Percentiles rank a stretch among this genome's conserved stretches.
Conservation (phyloP, 2,888 invertebrate species). For the Dusona sp. region DNA sequence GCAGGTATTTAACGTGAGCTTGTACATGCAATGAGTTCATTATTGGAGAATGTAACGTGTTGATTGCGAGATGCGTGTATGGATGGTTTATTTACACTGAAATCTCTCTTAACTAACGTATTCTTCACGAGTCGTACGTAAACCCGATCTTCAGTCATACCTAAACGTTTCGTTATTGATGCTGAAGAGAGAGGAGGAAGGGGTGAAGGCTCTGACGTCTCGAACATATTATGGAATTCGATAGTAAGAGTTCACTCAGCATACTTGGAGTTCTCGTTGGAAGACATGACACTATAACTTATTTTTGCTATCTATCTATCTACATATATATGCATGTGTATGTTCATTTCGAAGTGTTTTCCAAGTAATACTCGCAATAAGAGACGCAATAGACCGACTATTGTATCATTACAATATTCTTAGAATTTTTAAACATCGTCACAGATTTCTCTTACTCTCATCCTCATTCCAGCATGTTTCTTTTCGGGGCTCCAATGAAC, state of each 20-base stretch:
- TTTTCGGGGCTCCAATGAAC: background rate
- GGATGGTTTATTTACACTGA: slow-evolving; percentile 14
- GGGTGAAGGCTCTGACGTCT: background rate
- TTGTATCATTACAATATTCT: slow-evolving; percentile 46
- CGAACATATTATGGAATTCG: slow-evolving; percentile 11
- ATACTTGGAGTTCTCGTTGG: slow-evolving; percentile 24
- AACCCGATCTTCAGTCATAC: background rate
- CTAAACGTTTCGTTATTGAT: slow-evolving; percentile 20
- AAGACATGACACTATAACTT: background rate
- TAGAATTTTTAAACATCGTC: slow-evolving; percentile 57
- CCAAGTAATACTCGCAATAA: slow-evolving; percentile 39
- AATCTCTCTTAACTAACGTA: slow-evolving; percentile 10
- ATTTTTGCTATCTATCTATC: too few relatives aligned
- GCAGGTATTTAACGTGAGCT: background rate
- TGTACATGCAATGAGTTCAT: slow-evolving; percentile 18
- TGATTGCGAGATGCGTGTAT: background rate
- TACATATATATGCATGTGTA: background rate
- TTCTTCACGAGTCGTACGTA: background rate
- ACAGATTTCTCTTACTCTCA: background rate
- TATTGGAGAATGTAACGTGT: slow-evolving; percentile 26
- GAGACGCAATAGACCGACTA: slow-evolving; percentile 57
- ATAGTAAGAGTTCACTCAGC: slow-evolving; percentile 11
- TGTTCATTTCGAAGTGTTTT: slow-evolving; percentile 48
- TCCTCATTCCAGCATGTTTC: background rate
- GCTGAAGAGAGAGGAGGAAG: background rate